These are phyloP conservation scores for Siniperca chuatsi DNA, from an alignment of 2,113 vertebrate species.

Conservation along the genomic window DNA sequence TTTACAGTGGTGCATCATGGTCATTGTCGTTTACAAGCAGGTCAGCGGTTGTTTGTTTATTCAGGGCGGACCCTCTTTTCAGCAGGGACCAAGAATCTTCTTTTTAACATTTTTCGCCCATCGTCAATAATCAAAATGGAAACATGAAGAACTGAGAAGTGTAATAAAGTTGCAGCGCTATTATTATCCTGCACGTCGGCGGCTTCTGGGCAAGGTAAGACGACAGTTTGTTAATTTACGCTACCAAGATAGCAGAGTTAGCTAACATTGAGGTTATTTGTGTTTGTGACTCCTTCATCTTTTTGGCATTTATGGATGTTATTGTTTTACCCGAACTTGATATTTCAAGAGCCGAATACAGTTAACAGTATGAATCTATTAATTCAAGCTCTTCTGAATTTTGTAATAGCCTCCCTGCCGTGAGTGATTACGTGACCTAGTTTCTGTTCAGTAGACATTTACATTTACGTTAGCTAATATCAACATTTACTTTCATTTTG, in stretches of 20 bases:
- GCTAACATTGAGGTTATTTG: background rate
- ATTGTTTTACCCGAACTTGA: background rate
- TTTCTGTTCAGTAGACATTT: conserved; percentile 24
- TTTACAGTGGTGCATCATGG: conserved; percentile 60
- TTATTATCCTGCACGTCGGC: conserved; percentile 8
- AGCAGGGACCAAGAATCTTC: background rate
- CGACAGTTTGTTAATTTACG: background rate
- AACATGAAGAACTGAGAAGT: conserved; percentile 40
- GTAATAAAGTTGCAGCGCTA: background rate
- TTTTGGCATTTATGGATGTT: background rate
- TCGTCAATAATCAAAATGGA: conserved; percentile 9
- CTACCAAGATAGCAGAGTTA: background rate
- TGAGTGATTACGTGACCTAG: conserved; percentile 35
- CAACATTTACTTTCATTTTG: background rate
- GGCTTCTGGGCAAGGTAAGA: conserved; percentile 54
- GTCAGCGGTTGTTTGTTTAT: conserved; percentile 42
- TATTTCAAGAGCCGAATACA: background rate
- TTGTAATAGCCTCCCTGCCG: background rate
- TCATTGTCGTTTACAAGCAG: conserved; percentile 25
- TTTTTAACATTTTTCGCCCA: background rate
- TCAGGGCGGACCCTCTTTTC: conserved; percentile 32
- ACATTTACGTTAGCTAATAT: background rate
- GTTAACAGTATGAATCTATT: fast-evolving
- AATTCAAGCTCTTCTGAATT: background rate
- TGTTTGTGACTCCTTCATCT: background rate